Conservation (phyloP, 2,113 vertebrate species). For the Cheirogaleus medius region DNA sequence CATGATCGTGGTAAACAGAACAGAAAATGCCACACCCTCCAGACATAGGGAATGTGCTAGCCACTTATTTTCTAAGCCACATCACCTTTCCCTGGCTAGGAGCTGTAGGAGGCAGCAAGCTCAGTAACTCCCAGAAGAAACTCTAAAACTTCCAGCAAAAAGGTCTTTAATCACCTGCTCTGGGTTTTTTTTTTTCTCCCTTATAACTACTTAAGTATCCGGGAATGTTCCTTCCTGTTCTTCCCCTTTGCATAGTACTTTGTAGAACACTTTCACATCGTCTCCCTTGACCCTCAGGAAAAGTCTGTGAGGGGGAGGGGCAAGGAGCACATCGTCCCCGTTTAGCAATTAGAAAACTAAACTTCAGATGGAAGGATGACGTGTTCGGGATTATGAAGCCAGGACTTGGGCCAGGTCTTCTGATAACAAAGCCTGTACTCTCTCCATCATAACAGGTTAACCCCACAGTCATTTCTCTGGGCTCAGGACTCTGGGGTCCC, state of each 20-base stretch:
- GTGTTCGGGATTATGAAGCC: not conserved
- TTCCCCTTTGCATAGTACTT: conserved; percentile 8
- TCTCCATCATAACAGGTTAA: not conserved
- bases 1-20: not conserved
- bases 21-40: not conserved
- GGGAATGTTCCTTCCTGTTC: not conserved
- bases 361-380: not conserved
- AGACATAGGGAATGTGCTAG: not conserved
- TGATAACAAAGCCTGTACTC: not conserved
- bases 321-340: not conserved
- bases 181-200: not conserved
- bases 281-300: not conserved
- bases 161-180: not conserved
- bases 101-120: not conserved
- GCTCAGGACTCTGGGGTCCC: not conserved
- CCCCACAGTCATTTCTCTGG: not conserved
- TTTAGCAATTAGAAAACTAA: not conserved
- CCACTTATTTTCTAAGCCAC: not conserved
- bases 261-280: not conserved
- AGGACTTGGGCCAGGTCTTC: not conserved
- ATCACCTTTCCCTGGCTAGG: not conserved
- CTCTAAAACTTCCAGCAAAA: not conserved
- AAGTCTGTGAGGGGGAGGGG: not conserved
- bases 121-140: not conserved
- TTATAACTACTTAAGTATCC: not conserved